Percentiles rank a stretch among this genome's conserved stretches.
Conservation (phyloP, 1,140 invertebrate genomes). For the Phocides pigmalion region DNA sequence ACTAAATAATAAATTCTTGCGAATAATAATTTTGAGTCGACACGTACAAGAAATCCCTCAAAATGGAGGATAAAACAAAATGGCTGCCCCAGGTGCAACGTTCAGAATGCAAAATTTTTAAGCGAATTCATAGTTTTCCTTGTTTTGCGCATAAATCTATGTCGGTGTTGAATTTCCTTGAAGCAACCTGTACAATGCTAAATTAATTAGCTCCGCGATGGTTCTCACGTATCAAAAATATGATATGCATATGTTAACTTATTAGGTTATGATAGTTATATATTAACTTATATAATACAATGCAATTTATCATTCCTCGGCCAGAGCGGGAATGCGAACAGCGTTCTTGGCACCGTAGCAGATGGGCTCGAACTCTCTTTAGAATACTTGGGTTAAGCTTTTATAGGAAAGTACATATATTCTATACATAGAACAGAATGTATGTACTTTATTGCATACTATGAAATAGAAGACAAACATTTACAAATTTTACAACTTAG, state of each 20-base stretch:
- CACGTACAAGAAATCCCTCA: not conserved
- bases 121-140: conserved; percentile 32
- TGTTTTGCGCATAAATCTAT: conserved; percentile 34
- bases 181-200: conserved; percentile 17
- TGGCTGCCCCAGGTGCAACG: conserved; percentile 23
- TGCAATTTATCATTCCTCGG: too few species aligned
- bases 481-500: too few species aligned
- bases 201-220: conserved; percentile 16
- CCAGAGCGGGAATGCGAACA: too few species aligned
- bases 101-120: conserved; percentile 17
- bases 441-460: too few species aligned
- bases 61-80: conserved; percentile 19
- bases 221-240: not conserved
- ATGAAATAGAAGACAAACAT: too few species aligned
- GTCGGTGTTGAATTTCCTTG: conserved; percentile 19
- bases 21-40: not conserved
- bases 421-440: too few species aligned
- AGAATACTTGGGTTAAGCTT: too few species aligned
- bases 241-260: too few species aligned
- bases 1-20: not conserved
- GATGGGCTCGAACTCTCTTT: too few species aligned
- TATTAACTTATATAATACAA: not conserved
- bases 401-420: too few species aligned
- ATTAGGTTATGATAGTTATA: not conserved
- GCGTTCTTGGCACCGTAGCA: too few species aligned